A percentile compares a stretch with the other conserved stretches of the same genome.
Evolutionary conservation across 2,113 vertebrate genomes (phyloP).

Genomic region (Xiphophorus couchianus): DNA sequence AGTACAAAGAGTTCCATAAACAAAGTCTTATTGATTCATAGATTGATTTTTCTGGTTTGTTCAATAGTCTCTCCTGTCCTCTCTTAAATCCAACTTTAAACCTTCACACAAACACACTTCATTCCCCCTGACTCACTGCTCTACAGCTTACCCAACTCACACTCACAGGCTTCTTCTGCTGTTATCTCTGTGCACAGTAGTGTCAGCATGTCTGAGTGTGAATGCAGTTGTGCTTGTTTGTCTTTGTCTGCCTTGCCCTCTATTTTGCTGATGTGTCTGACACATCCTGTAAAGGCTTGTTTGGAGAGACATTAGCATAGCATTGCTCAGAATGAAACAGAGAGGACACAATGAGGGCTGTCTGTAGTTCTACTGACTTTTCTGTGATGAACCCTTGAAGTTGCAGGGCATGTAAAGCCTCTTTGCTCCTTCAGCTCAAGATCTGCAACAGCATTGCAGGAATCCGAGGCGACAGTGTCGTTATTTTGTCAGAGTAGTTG

Average conservation of each 20-base stretch:
- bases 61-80: too few relatives aligned
- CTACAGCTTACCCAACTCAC: conserved; percentile 41
- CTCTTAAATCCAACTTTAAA: too few relatives aligned
- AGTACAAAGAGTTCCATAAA: too few relatives aligned
- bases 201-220: conserved; percentile 23
- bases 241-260: conserved; percentile 27
- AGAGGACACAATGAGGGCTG: background rate
- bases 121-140: conserved; percentile 10
- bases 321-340: conserved; percentile 21
- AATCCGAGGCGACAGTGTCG: background rate
- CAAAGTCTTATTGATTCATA: too few relatives aligned
- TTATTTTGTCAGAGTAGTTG: conserved; percentile 8
- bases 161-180: conserved; percentile 42
- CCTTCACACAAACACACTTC: too few relatives aligned
- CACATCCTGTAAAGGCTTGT: conserved; percentile 53
- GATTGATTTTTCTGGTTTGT: too few relatives aligned
- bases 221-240: conserved; percentile 17
- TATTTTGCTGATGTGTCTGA: conserved; percentile 55
- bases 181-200: conserved; percentile 38
- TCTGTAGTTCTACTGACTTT: background rate
- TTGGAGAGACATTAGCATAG: conserved; percentile 36
- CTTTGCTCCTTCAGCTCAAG: background rate
- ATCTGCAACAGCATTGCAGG: background rate
- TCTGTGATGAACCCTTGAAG: background rate
- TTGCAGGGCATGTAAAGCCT: background rate